Conservation (phyloP, 2,113 vertebrate genomes). For the Psophia crepitans region DNA sequence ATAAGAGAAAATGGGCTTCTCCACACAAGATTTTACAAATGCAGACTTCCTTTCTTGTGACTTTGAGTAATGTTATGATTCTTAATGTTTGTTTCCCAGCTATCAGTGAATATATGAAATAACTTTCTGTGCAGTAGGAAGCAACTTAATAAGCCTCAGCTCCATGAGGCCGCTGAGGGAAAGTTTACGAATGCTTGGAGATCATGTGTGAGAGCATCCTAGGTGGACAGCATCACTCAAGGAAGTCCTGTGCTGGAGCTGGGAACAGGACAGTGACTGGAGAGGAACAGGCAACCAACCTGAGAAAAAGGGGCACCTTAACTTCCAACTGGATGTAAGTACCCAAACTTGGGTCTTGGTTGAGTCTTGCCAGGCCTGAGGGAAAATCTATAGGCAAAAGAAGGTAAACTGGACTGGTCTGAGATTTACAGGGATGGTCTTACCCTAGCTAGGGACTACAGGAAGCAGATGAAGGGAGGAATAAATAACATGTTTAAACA, state of each 20-base stretch:
- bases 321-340: not conserved
- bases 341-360: not conserved
- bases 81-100: not conserved
- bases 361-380: not conserved
- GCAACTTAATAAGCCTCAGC: not conserved
- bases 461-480: not conserved
- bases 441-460: not conserved
- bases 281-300: not conserved
- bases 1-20: not conserved
- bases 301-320: not conserved
- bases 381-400: not conserved
- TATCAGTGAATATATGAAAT: not conserved
- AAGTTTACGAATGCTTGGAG: not conserved
- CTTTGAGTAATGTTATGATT: not conserved
- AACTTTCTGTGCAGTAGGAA: not conserved
- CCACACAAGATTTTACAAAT: slow-evolving; percentile 18
- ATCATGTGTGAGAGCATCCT: not conserved
- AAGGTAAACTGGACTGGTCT: not conserved
- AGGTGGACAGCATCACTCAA: not conserved
- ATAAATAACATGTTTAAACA: not conserved
- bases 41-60: not conserved
- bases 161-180: not conserved
- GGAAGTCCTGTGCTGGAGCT: not conserved
- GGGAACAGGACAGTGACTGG: not conserved
- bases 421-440: not conserved